phyloP scores from a whole-genome alignment of 2,797 vertebrate genomes.

The Epinephelus awoara region DNA sequence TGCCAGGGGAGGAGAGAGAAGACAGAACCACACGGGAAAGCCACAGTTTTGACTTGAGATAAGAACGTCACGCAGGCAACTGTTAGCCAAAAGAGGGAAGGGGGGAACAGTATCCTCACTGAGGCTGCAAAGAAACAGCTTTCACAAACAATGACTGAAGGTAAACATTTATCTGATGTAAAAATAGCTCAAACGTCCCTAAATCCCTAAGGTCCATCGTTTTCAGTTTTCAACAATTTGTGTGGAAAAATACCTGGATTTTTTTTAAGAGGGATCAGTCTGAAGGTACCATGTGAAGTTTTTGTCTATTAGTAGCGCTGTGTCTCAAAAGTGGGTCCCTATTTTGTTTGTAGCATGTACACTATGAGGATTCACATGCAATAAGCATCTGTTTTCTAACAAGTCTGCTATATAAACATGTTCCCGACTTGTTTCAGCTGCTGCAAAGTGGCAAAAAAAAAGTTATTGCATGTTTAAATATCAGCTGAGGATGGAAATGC shows the following conservation, averaged over 20 bases:
- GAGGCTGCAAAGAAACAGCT: conserved; percentile 1
- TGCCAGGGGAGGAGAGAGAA: conserved; percentile 57
- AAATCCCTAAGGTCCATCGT: neutral
- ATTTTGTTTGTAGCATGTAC: neutral
- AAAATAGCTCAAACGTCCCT: neutral
- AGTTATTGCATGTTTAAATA: no score
- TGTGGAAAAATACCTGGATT: neutral
- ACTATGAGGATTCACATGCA: neutral
- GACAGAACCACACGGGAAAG: conserved; percentile 70
- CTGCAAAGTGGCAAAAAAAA: no score
- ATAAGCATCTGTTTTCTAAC: no score
- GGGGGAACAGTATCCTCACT: conserved; percentile 67
- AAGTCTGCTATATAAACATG: no score
- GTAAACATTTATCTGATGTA: neutral
- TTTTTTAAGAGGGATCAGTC: neutral
- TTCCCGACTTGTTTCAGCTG: no score
- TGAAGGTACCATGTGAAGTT: neutral
- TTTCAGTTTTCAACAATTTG: conserved; percentile 3
- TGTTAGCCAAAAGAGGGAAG: conserved; percentile 44
- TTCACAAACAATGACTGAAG: neutral
- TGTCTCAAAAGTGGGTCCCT: neutral
- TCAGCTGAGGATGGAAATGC: no score
- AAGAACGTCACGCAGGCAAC: conserved; percentile 42
- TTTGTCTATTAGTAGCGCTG: neutral
- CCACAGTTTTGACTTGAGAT: conserved; percentile 62